Evolutionary conservation across 1,140 invertebrate species (phyloP), one percentile per base, ranked within the genome.

Genomic region (Venturia canescens): DNA sequence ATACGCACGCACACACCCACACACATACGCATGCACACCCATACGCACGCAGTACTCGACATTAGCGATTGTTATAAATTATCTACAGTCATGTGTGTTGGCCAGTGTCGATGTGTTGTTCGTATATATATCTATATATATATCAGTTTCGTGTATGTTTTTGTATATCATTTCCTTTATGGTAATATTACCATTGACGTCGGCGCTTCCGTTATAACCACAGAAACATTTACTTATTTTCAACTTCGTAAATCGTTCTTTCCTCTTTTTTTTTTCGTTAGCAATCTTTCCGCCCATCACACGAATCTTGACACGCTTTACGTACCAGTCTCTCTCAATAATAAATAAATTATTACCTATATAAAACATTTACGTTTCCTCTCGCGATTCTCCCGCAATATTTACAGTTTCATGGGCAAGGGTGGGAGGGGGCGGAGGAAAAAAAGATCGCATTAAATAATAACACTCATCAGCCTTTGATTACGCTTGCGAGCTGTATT

Each of bases 301-400:
- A 38, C 48, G 21, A 66, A 66, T 78, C 60, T 78, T 48, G 81
- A 87, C 85, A 44, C 79, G 81, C 83, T 79, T 74, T 78, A n/a
- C n/a, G n/a, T n/a, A 67, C 80, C 69, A 80, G 83, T 77, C 79
- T 72, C 83, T 74, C 84, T 85, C 79, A 79, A 85, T 89, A 90
- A 89, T 90, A 90, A 91, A 91, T 91, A 91, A 90, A 89, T 90
- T 89, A 88, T 87, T 86, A 87, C 83, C 87, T 89, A 90, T 89
- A 87, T 88, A 88, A 89, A 90, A 90, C 87, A 89, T 86, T 87
- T 79, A 86, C 77, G 75, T 84, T n/a, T 77, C 85, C 38, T 44
- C 11, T 44, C 74, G 80, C 80, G 29, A 26, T 84, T 85, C 85
- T 85, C 83, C 60, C 80, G 81, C 74, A 82, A 82, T 91, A 91